Evolutionary conservation across 2,888 invertebrate species (phyloP).

Genomic region (Prosapia bicincta): DNA sequence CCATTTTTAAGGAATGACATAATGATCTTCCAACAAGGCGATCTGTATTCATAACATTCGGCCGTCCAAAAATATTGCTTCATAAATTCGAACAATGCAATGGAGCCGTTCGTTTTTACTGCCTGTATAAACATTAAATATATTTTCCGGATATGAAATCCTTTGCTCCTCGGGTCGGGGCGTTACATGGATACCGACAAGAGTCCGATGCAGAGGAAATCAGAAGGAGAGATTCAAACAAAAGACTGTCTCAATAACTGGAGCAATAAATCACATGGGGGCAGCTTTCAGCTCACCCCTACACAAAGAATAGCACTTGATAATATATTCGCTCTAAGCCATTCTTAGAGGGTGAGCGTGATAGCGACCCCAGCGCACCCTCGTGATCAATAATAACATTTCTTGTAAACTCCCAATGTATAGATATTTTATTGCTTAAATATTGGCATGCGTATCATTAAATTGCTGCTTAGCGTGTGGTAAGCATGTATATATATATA

Average conservation of each 20-base stretch:
- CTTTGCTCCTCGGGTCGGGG: neutral
- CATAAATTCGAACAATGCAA: neutral
- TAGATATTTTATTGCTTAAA: neutral
- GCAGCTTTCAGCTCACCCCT: neutral
- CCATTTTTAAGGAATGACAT: too few relatives aligned
- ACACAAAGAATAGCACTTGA: constrained; percentile 1
- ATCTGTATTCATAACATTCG: neutral
- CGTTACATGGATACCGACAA: neutral
- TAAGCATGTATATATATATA: too few relatives aligned
- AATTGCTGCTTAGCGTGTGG: too few relatives aligned
- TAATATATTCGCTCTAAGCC: neutral
- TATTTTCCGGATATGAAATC: neutral
- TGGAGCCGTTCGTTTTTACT: neutral
- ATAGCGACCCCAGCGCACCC: neutral
- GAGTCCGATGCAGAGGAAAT: neutral
- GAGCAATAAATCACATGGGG: neutral
- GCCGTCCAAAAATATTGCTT: neutral
- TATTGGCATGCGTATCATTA: too few relatives aligned
- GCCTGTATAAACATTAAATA: neutral
- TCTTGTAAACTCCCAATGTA: neutral
- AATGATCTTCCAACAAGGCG: neutral
- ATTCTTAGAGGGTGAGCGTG: neutral
- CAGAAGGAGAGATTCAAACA: neutral
- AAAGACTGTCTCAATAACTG: neutral
- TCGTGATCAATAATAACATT: neutral